Conservation (phyloP, 2,113 vertebrate genomes). For the Cyphomyrus discorhynchus region DNA sequence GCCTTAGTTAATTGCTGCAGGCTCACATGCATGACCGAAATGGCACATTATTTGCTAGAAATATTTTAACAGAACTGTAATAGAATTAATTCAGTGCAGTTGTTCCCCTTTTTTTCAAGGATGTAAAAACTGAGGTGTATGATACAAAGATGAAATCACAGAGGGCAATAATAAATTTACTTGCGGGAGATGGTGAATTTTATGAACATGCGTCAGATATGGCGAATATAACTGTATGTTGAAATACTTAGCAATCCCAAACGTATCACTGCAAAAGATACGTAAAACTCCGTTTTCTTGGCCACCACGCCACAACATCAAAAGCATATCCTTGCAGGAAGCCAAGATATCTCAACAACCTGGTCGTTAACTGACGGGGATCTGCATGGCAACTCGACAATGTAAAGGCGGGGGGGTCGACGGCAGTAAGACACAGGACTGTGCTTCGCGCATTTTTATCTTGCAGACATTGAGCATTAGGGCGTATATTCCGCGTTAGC, state of each 20-base stretch:
- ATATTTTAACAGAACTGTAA: background rate
- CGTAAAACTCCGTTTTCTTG: background rate
- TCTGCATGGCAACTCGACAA: conserved; percentile 39
- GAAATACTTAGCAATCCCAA: background rate
- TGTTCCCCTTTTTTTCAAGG: conserved; percentile 13
- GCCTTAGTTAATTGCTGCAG: background rate
- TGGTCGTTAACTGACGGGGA: conserved; percentile 15
- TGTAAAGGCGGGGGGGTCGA: conserved; percentile 49
- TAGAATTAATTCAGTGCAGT: background rate
- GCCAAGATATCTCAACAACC: background rate
- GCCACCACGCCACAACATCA: background rate
- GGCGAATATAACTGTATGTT: background rate
- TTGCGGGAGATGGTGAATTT: background rate
- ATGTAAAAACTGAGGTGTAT: background rate
- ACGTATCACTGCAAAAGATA: background rate
- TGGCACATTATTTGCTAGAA: background rate
- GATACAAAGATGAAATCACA: background rate
- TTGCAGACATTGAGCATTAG: conserved; percentile 82
- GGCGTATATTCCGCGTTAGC: conserved; percentile 78
- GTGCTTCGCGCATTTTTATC: conserved; percentile 80
- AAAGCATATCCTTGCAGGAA: background rate
- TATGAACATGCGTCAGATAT: background rate
- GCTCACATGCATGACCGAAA: background rate
- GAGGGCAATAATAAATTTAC: background rate
- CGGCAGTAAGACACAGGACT: conserved; percentile 70